phyloP scores from a whole-genome alignment of 2,113 vertebrate species.

The Ovis canadensis region DNA sequence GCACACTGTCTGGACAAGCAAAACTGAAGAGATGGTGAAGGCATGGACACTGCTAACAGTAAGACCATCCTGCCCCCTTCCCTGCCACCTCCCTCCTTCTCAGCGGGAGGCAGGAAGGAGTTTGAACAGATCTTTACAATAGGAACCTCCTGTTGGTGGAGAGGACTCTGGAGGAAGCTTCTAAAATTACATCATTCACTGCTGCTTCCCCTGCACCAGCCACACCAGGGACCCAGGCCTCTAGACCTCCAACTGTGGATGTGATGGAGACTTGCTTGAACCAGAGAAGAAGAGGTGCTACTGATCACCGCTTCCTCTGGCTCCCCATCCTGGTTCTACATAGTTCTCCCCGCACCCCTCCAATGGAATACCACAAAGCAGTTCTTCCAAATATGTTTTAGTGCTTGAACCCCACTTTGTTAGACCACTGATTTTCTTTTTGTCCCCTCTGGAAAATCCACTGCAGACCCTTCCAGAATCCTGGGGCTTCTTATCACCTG shows the following conservation, averaged over 20 bases:
- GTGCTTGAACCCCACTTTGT: not conserved
- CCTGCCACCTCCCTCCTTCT: not conserved
- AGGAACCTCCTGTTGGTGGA: not conserved
- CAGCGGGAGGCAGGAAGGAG: not conserved
- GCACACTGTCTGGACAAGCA: not conserved
- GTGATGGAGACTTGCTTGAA: too few species aligned
- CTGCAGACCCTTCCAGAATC: not conserved
- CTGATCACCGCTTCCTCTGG: not conserved
- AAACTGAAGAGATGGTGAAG: not conserved
- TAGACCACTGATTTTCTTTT: not conserved
- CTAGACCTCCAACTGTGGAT: not conserved
- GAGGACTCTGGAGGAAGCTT: not conserved
- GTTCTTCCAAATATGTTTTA: not conserved
- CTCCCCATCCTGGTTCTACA: not conserved
- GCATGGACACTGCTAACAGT: fast-evolving
- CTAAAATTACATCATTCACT: not conserved
- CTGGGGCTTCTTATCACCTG: not conserved
- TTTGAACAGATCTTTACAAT: not conserved
- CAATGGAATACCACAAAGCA: not conserved
- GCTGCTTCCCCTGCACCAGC: not conserved
- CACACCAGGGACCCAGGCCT: not conserved
- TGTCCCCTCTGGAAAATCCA: not conserved
- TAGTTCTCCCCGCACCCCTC: not conserved
- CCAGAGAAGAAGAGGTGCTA: not conserved
- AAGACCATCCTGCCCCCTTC: not conserved